phyloP scores from a whole-genome alignment of 2,113 vertebrate genomes.

The Muntiacus muntjak region DNA sequence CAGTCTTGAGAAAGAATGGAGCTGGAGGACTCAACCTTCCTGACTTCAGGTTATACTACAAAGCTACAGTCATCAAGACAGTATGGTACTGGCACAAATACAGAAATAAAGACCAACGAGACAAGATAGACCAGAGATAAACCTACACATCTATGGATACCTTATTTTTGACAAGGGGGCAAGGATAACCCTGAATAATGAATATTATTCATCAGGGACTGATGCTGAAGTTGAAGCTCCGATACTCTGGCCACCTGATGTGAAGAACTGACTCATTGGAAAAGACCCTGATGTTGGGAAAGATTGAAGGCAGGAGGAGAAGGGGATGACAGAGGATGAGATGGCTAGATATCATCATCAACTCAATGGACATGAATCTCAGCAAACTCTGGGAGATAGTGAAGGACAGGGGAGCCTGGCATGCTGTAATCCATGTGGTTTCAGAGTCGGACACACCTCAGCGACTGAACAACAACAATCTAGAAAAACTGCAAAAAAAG shows the following conservation, averaged over 20 bases:
- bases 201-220: background rate
- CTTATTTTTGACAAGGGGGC: background rate
- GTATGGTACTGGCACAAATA: background rate
- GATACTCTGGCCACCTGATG: background rate
- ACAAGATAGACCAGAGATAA: background rate
- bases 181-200: background rate
- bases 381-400: background rate
- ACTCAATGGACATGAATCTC: background rate
- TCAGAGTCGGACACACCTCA: background rate
- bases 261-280: background rate
- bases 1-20: background rate
- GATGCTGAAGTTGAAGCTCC: background rate
- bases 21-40: background rate
- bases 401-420: background rate
- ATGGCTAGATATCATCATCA: rapidly evolving
- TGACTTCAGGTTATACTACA: background rate
- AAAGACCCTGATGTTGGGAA: background rate
- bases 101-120: background rate
- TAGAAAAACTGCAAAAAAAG: too few relatives aligned
- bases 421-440: rapidly evolving
- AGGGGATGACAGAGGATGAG: background rate
- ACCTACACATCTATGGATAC: background rate
- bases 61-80: background rate
- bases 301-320: background rate
- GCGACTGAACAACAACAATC: background rate